A percentile compares a stretch with the other conserved stretches of the same genome.
phyloP scores from a whole-genome alignment of 2,797 vertebrate species.

The Emydoidea blandingii region DNA sequence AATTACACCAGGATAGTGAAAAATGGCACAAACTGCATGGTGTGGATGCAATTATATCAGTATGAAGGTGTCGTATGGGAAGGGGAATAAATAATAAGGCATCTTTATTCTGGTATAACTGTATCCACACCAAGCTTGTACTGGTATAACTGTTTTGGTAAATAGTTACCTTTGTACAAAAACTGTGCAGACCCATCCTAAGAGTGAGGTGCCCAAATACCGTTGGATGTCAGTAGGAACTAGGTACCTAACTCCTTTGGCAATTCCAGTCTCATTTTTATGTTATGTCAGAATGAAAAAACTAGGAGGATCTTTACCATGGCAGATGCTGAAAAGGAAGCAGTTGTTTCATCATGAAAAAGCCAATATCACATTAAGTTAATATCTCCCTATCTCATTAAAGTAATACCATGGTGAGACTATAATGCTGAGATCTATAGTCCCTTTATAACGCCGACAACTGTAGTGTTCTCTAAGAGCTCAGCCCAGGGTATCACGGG shows the following conservation, averaged over 20 bases:
- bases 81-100: not conserved
- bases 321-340: not conserved
- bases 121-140: not conserved
- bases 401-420: not conserved
- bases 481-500: not conserved
- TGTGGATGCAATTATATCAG: not conserved
- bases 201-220: not conserved
- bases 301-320: not conserved
- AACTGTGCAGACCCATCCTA: not conserved
- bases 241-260: not conserved
- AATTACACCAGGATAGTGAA: not conserved
- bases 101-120: not conserved
- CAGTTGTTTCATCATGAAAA: not conserved
- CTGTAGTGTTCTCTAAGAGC: not conserved
- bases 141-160: not conserved
- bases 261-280: not conserved
- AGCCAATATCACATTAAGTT: not conserved
- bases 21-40: not conserved
- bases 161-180: not conserved
- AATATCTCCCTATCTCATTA: not conserved
- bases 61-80: not conserved
- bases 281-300: not conserved
- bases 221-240: fast-evolving
- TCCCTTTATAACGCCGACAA: not conserved
- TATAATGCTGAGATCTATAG: not conserved